phyloP scores from a whole-genome alignment of 2,888 invertebrate species.

The Pandemis heparana region DNA sequence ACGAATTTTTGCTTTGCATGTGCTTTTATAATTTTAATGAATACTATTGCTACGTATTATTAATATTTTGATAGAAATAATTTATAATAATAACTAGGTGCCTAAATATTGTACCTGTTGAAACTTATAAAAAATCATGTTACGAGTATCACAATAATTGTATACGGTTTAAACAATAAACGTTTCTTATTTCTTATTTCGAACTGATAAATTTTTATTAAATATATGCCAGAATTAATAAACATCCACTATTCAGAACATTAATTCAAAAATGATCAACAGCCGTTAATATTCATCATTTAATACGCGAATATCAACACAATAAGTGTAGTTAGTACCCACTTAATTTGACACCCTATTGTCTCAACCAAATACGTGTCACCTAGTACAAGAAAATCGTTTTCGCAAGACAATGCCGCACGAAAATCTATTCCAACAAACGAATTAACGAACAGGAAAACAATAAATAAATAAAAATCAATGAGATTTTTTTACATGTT shows the following conservation, averaged over 20 bases:
- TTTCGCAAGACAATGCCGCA: constrained; percentile 4
- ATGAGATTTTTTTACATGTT: not conserved
- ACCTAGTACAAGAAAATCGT: constrained; percentile 21
- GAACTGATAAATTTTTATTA: no score
- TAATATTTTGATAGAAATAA: no score
- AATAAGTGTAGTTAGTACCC: constrained; percentile 1
- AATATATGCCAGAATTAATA: not conserved
- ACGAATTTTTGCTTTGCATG: no score
- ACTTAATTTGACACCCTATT: constrained; percentile 31
- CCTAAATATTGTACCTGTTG: no score
- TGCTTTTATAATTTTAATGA: no score
- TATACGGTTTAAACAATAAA: no score
- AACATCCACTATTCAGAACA: not conserved
- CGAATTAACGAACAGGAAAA: not conserved
- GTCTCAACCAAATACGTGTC: constrained; percentile 31
- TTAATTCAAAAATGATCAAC: not conserved
- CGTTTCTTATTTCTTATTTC: no score
- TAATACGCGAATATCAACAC: not conserved
- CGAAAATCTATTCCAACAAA: not conserved
- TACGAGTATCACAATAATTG: no score
- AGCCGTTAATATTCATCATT: not conserved
- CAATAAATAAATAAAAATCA: constrained; percentile 5
- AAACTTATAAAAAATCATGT: no score
- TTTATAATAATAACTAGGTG: no score
- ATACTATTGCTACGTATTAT: no score